Evolutionary conservation across 2,113 vertebrate genomes (phyloP), one percentile per base, ranked within the genome.

Genomic region (Dendrocopos noguchii): DNA sequence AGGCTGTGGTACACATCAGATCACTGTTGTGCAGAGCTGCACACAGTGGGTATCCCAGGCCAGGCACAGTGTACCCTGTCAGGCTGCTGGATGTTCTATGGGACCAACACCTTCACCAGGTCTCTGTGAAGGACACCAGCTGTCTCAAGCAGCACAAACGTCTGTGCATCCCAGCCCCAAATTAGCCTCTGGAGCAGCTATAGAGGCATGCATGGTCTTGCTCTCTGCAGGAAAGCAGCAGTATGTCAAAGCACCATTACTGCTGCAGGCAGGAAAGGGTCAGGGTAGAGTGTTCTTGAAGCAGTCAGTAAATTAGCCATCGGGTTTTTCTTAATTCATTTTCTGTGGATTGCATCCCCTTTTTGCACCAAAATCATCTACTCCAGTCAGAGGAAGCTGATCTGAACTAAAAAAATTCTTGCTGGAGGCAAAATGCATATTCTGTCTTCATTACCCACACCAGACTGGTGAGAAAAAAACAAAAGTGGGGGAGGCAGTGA

Each of bases 371-470:
- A 76, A 81, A 71, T 85, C 63, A 39, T 71, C 57, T 84, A 86
- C 76, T 84, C 65, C 22, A 63, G 39, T 83, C 59, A 80, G 39
- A 94, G 65, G 60, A 87, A 94, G 87, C 82, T 90, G 89, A 85
- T 94, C 31, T 83, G 71, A 92, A 65, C 36, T 75, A 22, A 75
- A 83, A 92, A 91, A 67, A 17, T 44, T 91, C 68, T 82, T 92
- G 84, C 94, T 91, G 19, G 18, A 92, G 93, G 91, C 76, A 85
- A 89, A 94, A 94, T 61, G 53, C 68, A 70, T 95, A 74, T 94
- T 92, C 61, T 88, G 1, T 80, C 66, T 89, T 89, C 68, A 78
- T 94, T 93, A 91, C 29, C 67, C 57, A 55, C 44, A 61, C 22
- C 79, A 89, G 87, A 66, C 72, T 71, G 87, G 72, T 95, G 84